These are phyloP conservation scores for Gryllus longicercus DNA, from an alignment of 2,888 invertebrate species.

Conservation along the genomic window DNA sequence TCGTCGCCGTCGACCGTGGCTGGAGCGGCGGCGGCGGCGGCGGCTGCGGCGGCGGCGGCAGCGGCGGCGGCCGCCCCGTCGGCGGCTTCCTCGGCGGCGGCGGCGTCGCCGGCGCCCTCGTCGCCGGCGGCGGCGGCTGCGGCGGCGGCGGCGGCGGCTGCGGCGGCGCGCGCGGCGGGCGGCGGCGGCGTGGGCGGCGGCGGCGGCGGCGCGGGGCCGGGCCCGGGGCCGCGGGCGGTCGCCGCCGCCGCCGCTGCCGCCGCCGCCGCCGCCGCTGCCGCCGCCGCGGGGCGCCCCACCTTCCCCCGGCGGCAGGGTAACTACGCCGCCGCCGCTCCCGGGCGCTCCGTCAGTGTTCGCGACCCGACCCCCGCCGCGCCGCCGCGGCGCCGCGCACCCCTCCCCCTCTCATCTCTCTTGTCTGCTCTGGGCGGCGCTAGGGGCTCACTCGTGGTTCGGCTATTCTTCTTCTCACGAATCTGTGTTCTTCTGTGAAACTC, in stretches of 20 bases:
- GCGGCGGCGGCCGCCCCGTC: neutral
- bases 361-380: too few relatives aligned
- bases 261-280: too few relatives aligned
- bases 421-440: neutral
- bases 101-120: neutral
- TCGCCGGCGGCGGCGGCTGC: neutral
- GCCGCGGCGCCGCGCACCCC: too few relatives aligned
- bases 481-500: too few relatives aligned
- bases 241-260: too few relatives aligned
- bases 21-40: neutral
- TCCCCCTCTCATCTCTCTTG: too few relatives aligned
- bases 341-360: too few relatives aligned
- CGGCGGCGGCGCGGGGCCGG: neutral
- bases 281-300: too few relatives aligned
- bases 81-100: neutral
- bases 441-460: neutral
- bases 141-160: neutral
- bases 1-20: neutral
- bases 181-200: neutral
- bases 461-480: neutral
- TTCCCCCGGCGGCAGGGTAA: too few relatives aligned
- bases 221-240: too few relatives aligned
- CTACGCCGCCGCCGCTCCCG: too few relatives aligned
- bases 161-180: neutral
- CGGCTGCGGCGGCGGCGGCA: neutral